Evolutionary conservation across 2,113 vertebrate genomes (phyloP).

Genomic region (Tor tambroides): DNA sequence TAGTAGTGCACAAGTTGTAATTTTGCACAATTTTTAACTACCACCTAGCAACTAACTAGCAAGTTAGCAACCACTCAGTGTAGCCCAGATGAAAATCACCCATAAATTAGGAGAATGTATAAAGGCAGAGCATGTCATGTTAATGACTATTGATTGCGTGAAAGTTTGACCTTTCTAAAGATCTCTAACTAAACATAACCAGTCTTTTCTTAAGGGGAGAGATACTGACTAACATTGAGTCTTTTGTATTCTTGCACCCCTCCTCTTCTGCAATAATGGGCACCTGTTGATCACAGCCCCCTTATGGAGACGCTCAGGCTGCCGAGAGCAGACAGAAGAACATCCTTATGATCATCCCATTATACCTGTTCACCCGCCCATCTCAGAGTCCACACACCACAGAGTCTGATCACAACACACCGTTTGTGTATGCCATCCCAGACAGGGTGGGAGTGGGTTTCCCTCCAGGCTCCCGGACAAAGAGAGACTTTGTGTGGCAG

Average conservation of each 20-base stretch:
- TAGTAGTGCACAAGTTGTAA: too few species aligned
- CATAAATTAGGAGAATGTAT: slow-evolving; percentile 33
- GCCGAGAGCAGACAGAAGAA: slow-evolving; percentile 27
- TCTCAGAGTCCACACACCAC: slow-evolving; percentile 27
- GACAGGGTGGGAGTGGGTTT: slow-evolving; percentile 42
- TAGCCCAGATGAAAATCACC: neutral
- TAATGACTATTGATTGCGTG: neutral
- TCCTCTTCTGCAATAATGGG: slow-evolving; percentile 49
- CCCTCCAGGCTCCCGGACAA: slow-evolving; percentile 53
- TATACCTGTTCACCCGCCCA: neutral
- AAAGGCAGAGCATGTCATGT: slow-evolving; percentile 57
- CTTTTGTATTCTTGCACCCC: slow-evolving; percentile 70
- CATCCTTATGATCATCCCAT: neutral
- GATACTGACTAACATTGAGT: slow-evolving; percentile 64
- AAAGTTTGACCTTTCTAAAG: slow-evolving; percentile 17
- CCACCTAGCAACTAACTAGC: slow-evolving; percentile 8
- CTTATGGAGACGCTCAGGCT: slow-evolving; percentile 40
- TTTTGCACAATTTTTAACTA: too few species aligned
- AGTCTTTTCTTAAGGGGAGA: slow-evolving; percentile 25
- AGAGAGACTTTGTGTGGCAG: slow-evolving; percentile 53
- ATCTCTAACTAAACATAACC: neutral
- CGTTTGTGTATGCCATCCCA: slow-evolving; percentile 12
- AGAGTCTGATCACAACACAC: slow-evolving; percentile 20
- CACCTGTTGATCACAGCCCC: slow-evolving; percentile 66
- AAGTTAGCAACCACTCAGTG: slow-evolving; percentile 26